Evolutionary conservation across 2,888 invertebrate species (phyloP), one percentile per base, ranked within the genome.

Genomic region (Clivina fossor): DNA sequence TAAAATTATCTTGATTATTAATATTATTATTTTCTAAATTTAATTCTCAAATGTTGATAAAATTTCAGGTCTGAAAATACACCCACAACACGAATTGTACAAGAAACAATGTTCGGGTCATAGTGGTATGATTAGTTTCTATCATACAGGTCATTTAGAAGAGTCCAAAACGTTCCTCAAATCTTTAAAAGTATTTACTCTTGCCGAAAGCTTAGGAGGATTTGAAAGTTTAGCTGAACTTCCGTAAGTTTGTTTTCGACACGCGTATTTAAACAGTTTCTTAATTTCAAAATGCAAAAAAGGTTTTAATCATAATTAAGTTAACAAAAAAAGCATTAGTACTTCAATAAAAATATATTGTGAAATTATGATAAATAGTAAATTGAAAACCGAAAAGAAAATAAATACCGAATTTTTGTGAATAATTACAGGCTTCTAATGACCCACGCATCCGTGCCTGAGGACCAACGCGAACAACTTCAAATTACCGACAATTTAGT

Each of bases 131-230:
- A 80, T 98, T 65, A 87, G 92, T 13, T 92, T 97, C 68, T 92
- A 88, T 66, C 78, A 96, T 18, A 85, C 85, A 66, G 94, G 93
- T 1, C 86, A 80, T 2, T 67, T 89, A 30, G 76, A 83, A 53
- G 83, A 91, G 63, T 85, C 91, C 0, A 78, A 78, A 54, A 84
- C 78, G 53, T 90, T 97, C 68, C 75, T 95, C 16, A 80, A 83
- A 62, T 72, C 83, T 3, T 74, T 95, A 24, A 87, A 92, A 76
- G 64, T 93, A 16, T 93, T 96, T 72, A 84, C 81, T 1, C 73
- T 94, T 47, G 97, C 97, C 3, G 97, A 95, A 71, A 96, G 95
- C 68, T 80, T 99, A 57, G 98, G 98, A 43, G 96, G 96, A 54
- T 93, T 88, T 67, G 96, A 98, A 71, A 94, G 93, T 69, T 81